Evolutionary conservation across 2,888 invertebrate species (phyloP).

Genomic region (Eugnorisma glareosa): DNA sequence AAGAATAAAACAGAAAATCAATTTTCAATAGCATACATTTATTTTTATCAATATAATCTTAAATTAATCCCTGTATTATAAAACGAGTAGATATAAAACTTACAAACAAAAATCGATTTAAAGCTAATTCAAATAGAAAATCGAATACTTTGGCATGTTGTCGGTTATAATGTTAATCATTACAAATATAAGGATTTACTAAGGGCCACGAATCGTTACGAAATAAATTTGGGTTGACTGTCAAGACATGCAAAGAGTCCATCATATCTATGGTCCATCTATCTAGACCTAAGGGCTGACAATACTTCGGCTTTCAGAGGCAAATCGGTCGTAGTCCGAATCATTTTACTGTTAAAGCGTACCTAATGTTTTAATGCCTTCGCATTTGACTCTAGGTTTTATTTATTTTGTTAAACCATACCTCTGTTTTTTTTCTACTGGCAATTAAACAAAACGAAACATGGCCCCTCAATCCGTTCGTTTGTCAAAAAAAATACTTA

Average conservation of each 20-base stretch:
- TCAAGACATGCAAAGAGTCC: neutral
- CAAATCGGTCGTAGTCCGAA: neutral
- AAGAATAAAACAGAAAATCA: neutral
- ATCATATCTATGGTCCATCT: neutral
- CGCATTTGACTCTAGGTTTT: neutral
- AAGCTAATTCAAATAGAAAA: neutral
- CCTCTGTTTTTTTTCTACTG: neutral
- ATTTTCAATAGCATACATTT: constrained; percentile 1
- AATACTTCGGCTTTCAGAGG: neutral
- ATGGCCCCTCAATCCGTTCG: constrained; percentile 23
- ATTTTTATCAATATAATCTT: constrained; percentile 4
- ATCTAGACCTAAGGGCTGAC: neutral
- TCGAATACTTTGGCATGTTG: constrained; percentile 6
- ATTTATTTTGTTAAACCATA: neutral
- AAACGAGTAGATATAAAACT: constrained; percentile 10
- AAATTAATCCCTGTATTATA: constrained; percentile 11
- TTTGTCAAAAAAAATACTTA: constrained; percentile 61
- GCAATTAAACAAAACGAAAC: constrained; percentile 26
- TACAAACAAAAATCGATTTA: neutral
- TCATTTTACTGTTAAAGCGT: neutral
- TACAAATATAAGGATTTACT: neutral
- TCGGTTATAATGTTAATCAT: neutral
- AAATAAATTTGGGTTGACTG: neutral
- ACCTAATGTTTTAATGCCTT: neutral
- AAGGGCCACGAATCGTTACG: neutral